Conservation (phyloP, 2,113 vertebrate species). For the Muntiacus muntjak region DNA sequence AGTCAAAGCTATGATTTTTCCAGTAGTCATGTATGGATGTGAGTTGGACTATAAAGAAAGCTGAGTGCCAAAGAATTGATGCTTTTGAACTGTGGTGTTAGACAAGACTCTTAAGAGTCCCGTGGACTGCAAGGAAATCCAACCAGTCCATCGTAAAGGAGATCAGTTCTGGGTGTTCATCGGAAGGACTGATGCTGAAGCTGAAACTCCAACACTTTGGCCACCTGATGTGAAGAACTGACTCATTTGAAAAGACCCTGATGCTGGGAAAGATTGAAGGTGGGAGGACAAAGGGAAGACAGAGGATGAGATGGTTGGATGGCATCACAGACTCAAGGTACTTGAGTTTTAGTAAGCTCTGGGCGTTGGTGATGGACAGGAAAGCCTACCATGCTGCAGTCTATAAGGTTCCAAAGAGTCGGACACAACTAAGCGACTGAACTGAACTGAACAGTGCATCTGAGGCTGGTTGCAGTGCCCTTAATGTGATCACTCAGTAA, state of each 20-base stretch:
- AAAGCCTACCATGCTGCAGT: neutral
- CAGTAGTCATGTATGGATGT: neutral
- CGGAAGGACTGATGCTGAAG: fast-evolving
- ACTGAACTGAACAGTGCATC: neutral
- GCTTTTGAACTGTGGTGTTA: neutral
- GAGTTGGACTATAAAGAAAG: neutral
- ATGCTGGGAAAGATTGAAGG: neutral
- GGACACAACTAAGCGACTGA: neutral
- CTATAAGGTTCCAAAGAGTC: neutral
- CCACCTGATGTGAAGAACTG: neutral
- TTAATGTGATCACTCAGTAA: neutral
- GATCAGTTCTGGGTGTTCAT: neutral
- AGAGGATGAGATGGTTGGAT: neutral
- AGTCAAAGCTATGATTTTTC: neutral
- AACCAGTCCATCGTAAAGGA: neutral
- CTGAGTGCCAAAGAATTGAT: neutral
- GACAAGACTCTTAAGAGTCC: neutral
- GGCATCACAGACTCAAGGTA: neutral
- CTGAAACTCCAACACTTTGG: neutral
- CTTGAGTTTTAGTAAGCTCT: neutral
- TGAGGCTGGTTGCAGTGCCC: neutral
- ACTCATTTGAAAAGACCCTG: neutral
- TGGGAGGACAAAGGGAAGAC: neutral
- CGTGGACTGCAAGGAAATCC: neutral
- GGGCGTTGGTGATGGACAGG: neutral